A percentile compares a stretch with the other conserved stretches of the same genome.
Evolutionary conservation across 2,888 invertebrate genomes (phyloP).

Genomic region (Prosapia bicincta): DNA sequence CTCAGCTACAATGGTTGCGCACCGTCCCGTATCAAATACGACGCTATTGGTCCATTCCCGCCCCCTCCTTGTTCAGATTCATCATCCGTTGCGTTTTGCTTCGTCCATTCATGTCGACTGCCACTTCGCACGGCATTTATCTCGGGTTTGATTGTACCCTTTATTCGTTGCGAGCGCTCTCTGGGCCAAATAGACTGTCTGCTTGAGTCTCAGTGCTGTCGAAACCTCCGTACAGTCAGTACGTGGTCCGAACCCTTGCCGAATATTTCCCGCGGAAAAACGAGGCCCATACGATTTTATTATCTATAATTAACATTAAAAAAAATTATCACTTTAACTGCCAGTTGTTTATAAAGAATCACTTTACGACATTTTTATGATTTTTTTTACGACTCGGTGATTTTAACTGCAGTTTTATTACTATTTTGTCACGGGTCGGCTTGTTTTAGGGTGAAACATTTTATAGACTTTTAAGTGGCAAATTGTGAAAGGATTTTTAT

Average conservation of each 20-base stretch:
- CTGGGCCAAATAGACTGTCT: not conserved
- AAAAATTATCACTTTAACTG: constrained; percentile 4
- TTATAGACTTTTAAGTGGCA: constrained; percentile 20
- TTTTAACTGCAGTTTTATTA: constrained; percentile 16
- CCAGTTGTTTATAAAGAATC: constrained; percentile 1
- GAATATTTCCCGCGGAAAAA: constrained; percentile 4
- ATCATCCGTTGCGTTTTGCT: constrained; percentile 19
- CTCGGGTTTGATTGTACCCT: constrained; percentile 18
- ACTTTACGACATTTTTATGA: constrained; percentile 18
- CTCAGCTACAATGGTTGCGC: constrained; percentile 26
- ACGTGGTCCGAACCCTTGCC: constrained; percentile 12
- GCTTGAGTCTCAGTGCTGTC: constrained; percentile 17
- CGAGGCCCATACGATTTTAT: not conserved
- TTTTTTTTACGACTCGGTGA: not conserved
- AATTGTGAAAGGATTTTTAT: not conserved
- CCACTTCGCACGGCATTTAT: constrained; percentile 18
- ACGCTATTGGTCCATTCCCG: constrained; percentile 47
- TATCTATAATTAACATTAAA: not conserved
- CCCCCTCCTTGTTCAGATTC: constrained; percentile 34
- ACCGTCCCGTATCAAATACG: constrained; percentile 42
- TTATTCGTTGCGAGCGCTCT: not conserved
- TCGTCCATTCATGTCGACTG: constrained; percentile 15
- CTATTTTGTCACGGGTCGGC: constrained; percentile 13
- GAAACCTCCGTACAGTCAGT: constrained; percentile 9
- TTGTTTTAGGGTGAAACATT: not conserved